Conservation (phyloP, 2,888 invertebrate species). For the Drosophila affinis region DNA sequence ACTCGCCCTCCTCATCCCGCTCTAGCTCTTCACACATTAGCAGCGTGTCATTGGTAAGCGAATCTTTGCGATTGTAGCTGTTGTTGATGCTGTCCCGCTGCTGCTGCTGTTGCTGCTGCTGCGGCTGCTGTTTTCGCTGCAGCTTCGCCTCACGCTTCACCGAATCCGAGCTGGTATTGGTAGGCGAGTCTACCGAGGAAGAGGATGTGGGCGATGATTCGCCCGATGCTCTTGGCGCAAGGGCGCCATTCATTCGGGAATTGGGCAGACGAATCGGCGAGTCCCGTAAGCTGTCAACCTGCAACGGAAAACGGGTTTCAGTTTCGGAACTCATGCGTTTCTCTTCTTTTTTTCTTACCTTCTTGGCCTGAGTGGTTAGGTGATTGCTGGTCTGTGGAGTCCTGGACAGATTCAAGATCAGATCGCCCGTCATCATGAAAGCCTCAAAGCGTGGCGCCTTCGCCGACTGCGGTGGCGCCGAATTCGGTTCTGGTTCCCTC, state of each 20-base stretch:
- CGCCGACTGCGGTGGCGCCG: conserved; percentile 81
- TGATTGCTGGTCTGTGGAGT: conserved; percentile 89
- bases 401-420: conserved; percentile 95
- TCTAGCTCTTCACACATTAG: conserved; percentile 81
- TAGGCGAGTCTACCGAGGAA: conserved; percentile 83
- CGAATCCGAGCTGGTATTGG: conserved; percentile 81
- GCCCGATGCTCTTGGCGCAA: conserved; percentile 84
- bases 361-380: conserved; percentile 85
- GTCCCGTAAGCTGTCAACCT: conserved; percentile 84
- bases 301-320: background rate
- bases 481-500: conserved; percentile 75
- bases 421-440: conserved; percentile 99
- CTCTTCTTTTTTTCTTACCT: conserved; percentile 64
- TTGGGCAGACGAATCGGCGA: conserved; percentile 79
- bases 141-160: conserved; percentile 72
- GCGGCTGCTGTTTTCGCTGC: conserved; percentile 60
- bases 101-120: conserved; percentile 54
- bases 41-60: conserved; percentile 81
- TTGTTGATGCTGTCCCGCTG: conserved; percentile 82
- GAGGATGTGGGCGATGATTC: conserved; percentile 84
- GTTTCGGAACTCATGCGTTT: background rate
- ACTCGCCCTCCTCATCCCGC: conserved; percentile 75
- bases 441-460: conserved; percentile 90
- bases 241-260: conserved; percentile 82
- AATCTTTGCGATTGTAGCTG: conserved; percentile 82